Base-by-base conservation (phyloP, 2,888 invertebrate genomes). In the Himalopsyche kuldschensis region DNA sequence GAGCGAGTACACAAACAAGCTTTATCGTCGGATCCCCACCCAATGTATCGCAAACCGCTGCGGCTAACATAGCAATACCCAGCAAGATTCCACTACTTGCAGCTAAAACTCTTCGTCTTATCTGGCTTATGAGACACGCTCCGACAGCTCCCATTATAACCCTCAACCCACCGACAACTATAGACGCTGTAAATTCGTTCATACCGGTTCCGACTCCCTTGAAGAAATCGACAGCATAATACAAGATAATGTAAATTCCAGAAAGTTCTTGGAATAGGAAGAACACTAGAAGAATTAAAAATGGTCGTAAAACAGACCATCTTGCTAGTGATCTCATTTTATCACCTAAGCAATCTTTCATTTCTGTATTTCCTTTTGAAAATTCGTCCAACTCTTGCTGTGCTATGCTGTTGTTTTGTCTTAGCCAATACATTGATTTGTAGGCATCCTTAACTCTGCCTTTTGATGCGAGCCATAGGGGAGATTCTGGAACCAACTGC, bases 211-310 rank as follows among this genome's bases (percentile, higher is more conserved):
- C 94, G 15, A 95, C 93, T 20, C 94, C 93, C 86, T 94, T 92
- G 88, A 95, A 94, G 87, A 95, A 94, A 84, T 92, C 94, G 0
- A 95, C 95, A 0, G 95, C 94, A 88, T 95, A 95, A 87, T 94
- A 95, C 75, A 95, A 88, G 48, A 95, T 94, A 0, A 95, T 92
- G 89, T 95, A 95, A 80, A 95, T 94, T 0, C 95, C 95, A 0
- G 94, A 94, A 88, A 95, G 91, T 88, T 95, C 95, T 91, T 95
- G 95, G 87, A 94, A 92, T 11, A 94, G 89, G 88, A 95, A 94
- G 89, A 95, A 95, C 0, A 92, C 88, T 3, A 95, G 91, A 1
- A 95, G 89, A 31, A 95, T 91, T 3, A 92, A 88, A 88, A 95
- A 95, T 0, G 95, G 95, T 87, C 94, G 95, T 86, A 95, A 89